Conservation (phyloP, 2,797 vertebrate species). For the Pampus argenteus region DNA sequence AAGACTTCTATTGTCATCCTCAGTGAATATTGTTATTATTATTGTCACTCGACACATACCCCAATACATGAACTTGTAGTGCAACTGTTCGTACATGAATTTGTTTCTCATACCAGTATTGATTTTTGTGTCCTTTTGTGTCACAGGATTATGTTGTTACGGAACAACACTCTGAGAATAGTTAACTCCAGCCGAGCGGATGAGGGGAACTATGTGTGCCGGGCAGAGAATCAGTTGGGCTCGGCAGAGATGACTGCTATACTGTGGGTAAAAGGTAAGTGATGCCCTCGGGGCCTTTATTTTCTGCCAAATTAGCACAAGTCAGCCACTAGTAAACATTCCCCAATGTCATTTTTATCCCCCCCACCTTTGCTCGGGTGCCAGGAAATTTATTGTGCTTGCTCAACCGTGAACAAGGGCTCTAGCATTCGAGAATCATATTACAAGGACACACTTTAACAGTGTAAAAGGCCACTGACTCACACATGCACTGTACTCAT, state of each 20-base stretch:
- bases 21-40: conserved; percentile 34
- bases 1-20: conserved; percentile 13
- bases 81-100: conserved; percentile 43
- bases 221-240: conserved; percentile 93
- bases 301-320: conserved; percentile 80
- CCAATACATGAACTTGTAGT: conserved; percentile 29
- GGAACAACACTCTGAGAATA: conserved; percentile 93
- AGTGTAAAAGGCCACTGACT: conserved; percentile 43
- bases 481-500: conserved; percentile 29
- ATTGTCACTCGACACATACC: conserved; percentile 29
- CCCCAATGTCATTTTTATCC: conserved; percentile 72
- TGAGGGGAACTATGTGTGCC: conserved; percentile 93
- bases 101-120: conserved; percentile 63
- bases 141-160: conserved; percentile 91
- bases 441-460: conserved; percentile 72
- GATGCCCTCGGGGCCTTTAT: conserved; percentile 73
- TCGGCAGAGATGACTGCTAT: conserved; percentile 92
- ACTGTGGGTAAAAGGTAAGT: conserved; percentile 95
- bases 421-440: conserved; percentile 77
- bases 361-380: conserved; percentile 61
- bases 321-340: conserved; percentile 74
- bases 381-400: conserved; percentile 75
- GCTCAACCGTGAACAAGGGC: conserved; percentile 72
- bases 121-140: conserved; percentile 68
- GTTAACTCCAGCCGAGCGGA: conserved; percentile 93